Conservation (phyloP, 30 jellyfish, hydroid and myxozoan genomes). For the Calvadosia cruxmelitensis region DNA sequence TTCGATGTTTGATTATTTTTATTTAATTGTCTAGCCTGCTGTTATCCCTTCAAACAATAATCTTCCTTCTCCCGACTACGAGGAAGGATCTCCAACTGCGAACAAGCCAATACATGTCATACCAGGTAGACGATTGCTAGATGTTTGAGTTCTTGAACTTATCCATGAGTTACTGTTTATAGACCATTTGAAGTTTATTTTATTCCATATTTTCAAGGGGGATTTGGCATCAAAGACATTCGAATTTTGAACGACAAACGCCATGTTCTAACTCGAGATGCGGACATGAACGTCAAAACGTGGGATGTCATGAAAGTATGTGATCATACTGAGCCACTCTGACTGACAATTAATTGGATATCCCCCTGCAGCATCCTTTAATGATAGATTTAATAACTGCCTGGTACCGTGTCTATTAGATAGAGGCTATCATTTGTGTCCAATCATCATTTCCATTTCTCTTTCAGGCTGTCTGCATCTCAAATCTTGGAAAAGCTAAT, state of each 20-base stretch:
- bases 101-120: slow-evolving; percentile 20
- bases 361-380: no score
- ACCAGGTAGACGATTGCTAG: slow-evolving; percentile 18
- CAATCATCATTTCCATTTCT: background rate
- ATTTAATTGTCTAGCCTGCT: slow-evolving; percentile 27
- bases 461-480: slow-evolving; percentile 45
- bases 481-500: slow-evolving; percentile 44
- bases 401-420: background rate
- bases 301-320: slow-evolving; percentile 89
- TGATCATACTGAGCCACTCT: no score
- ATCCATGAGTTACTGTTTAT: background rate
- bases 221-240: slow-evolving; percentile 61
- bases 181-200: background rate
- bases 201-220: slow-evolving; percentile 28
- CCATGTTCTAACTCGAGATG: slow-evolving; percentile 68
- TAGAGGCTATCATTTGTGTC: background rate
- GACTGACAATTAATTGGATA: no score
- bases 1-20: no score
- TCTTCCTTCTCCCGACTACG: slow-evolving; percentile 26
- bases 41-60: slow-evolving; percentile 5
- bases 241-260: slow-evolving; percentile 60
- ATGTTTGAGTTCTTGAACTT: background rate
- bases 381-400: no score
- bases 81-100: slow-evolving; percentile 23
- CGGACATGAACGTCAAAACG: slow-evolving; percentile 50